These are phyloP conservation scores for Myripristis murdjan DNA, from an alignment of 2,797 vertebrate species.

Conservation along the genomic window DNA sequence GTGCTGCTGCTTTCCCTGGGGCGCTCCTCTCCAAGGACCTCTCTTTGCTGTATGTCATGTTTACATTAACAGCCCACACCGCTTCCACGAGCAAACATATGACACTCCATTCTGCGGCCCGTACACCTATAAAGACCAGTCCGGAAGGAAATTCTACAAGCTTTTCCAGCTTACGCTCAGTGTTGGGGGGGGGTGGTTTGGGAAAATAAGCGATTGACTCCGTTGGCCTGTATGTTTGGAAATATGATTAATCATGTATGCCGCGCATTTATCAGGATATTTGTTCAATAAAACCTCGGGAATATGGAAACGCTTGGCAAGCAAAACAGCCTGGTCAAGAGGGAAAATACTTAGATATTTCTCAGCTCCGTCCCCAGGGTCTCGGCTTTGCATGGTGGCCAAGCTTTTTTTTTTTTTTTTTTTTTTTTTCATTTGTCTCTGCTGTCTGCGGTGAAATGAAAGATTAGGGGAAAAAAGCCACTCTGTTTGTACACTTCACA, in stretches of 20 bases:
- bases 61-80: constrained; percentile 53
- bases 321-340: constrained; percentile 6
- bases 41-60: constrained; percentile 62
- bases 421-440: constrained; percentile 65
- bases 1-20: constrained; percentile 26
- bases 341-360: constrained; percentile 41
- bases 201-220: constrained; percentile 37
- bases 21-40: constrained; percentile 47
- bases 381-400: constrained; percentile 56
- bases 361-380: constrained; percentile 35
- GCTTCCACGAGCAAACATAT: constrained; percentile 54
- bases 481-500: constrained; percentile 59
- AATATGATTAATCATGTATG: constrained; percentile 25
- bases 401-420: constrained; percentile 60
- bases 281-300: constrained; percentile 15
- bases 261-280: constrained; percentile 27
- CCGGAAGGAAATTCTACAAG: constrained; percentile 18
- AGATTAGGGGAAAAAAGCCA: constrained; percentile 66
- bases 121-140: neutral
- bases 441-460: constrained; percentile 72
- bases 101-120: constrained; percentile 11
- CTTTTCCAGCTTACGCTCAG: neutral
- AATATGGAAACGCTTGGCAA: constrained; percentile 22
- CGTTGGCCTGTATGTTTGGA: constrained; percentile 11
- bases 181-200: constrained; percentile 2